phyloP scores from a whole-genome alignment of 2,113 vertebrate genomes.

The Aplodontia rufa region DNA sequence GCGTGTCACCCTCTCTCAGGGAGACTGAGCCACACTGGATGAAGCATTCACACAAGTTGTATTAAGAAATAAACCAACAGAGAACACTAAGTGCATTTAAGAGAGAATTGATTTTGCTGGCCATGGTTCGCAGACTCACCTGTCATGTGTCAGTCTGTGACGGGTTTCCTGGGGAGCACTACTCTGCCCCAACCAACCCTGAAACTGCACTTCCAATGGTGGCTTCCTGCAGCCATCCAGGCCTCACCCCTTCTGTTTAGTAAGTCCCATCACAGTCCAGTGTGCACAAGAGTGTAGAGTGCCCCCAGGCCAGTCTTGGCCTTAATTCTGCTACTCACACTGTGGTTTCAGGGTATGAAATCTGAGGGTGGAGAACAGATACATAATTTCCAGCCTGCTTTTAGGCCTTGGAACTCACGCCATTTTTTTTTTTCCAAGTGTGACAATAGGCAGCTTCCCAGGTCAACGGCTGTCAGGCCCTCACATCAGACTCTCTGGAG shows the following conservation, averaged over 20 bases:
- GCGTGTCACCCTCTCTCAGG: background rate
- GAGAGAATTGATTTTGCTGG: background rate
- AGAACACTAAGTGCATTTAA: background rate
- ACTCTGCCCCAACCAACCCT: fast-evolving
- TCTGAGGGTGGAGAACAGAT: background rate
- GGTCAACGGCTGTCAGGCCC: background rate
- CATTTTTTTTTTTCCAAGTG: background rate
- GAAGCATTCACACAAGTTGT: background rate
- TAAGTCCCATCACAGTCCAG: background rate
- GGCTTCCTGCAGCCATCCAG: background rate
- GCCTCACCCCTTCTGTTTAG: background rate
- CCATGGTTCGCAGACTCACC: background rate
- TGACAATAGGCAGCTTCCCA: background rate
- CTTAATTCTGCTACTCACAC: background rate
- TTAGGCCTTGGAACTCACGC: background rate
- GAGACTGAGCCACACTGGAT: background rate
- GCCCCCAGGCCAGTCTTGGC: background rate
- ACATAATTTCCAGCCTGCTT: background rate
- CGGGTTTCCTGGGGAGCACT: background rate
- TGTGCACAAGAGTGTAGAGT: background rate
- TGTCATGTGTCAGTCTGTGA: background rate
- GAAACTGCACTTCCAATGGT: too few relatives aligned
- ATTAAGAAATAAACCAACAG: background rate
- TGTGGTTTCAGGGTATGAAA: background rate
- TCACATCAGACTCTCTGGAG: fast-evolving